phyloP scores from a whole-genome alignment of 2,113 vertebrate species.

The Ondatra zibethicus region DNA sequence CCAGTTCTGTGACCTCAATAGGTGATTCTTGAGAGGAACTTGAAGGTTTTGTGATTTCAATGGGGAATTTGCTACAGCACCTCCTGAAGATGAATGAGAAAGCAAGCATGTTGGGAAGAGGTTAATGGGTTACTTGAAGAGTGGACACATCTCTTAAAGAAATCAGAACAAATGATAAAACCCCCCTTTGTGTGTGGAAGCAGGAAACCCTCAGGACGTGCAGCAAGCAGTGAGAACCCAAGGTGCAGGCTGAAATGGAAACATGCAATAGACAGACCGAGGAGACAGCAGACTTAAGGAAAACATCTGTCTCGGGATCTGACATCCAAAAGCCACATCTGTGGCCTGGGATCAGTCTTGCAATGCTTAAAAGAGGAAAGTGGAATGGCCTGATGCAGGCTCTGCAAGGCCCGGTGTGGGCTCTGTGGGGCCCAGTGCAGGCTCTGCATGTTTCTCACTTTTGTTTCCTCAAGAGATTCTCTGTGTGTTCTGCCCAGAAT shows the following conservation, averaged over 20 bases:
- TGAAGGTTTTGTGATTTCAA: not conserved
- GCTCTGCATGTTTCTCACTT: not conserved
- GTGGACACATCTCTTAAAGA: not conserved
- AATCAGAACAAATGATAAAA: not conserved
- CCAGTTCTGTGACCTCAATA: not conserved
- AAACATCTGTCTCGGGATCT: conserved; percentile 74
- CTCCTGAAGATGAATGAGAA: not conserved
- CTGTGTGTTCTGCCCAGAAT: conserved; percentile 45
- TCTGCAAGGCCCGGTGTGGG: not conserved
- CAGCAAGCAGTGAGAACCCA: conserved; percentile 44
- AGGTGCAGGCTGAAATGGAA: conserved; percentile 77
- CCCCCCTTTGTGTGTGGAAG: not conserved
- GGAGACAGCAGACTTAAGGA: conserved; percentile 77
- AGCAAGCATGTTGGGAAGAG: not conserved
- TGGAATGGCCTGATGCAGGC: conserved; percentile 39
- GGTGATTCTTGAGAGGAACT: conserved; percentile 2
- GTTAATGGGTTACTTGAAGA: not conserved
- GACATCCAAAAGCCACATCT: conserved; percentile 76
- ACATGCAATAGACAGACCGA: conserved; percentile 76
- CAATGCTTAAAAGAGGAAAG: conserved; percentile 70
- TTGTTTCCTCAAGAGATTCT: conserved; percentile 59
- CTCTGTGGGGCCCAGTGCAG: conserved; percentile 36
- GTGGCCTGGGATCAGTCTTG: conserved; percentile 63
- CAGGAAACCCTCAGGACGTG: conserved; percentile 37
- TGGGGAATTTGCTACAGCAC: not conserved